A percentile compares a stretch with the other conserved stretches of the same genome.
These are phyloP conservation scores for Narcine bancroftii DNA, from an alignment of 2,113 vertebrate genomes.

Conservation along the genomic window DNA sequence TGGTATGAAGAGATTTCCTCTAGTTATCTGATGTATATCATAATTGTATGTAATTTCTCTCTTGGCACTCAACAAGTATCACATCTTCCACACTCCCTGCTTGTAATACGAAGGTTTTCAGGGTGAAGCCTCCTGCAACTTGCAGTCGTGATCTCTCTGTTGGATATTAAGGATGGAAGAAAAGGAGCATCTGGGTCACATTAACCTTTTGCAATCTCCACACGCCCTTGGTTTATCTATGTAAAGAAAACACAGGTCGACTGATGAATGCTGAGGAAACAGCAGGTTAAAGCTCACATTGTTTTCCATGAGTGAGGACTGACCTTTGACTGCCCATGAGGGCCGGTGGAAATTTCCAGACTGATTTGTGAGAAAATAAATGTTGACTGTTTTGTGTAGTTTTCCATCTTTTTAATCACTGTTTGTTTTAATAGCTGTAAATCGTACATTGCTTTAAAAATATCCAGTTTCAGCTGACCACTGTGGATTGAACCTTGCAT, in stretches of 20 bases:
- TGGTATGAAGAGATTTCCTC: no score
- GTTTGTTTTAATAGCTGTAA: constrained; percentile 32
- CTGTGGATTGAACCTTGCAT: background rate
- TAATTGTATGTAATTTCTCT: no score
- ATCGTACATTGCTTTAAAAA: background rate
- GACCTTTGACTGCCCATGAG: constrained; percentile 3
- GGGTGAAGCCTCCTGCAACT: background rate
- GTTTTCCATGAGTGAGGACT: constrained; percentile 15
- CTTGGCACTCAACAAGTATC: no score
- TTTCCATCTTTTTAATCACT: background rate
- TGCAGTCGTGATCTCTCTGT: background rate
- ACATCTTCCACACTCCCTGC: no score
- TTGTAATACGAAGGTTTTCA: background rate
- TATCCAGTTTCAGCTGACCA: background rate
- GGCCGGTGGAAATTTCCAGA: background rate
- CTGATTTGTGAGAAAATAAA: constrained; percentile 2
- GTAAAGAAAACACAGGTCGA: constrained; percentile 15
- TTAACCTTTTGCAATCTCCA: background rate
- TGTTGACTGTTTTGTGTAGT: background rate
- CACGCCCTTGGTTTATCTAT: background rate
- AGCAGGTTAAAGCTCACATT: constrained; percentile 20
- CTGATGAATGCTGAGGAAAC: constrained; percentile 21
- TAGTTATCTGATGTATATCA: no score
- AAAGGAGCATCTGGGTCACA: background rate
- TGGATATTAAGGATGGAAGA: background rate